Evolutionary conservation across 2,888 invertebrate genomes (phyloP), one percentile per base, ranked within the genome.

Genomic region (Heliothis peltigera): DNA sequence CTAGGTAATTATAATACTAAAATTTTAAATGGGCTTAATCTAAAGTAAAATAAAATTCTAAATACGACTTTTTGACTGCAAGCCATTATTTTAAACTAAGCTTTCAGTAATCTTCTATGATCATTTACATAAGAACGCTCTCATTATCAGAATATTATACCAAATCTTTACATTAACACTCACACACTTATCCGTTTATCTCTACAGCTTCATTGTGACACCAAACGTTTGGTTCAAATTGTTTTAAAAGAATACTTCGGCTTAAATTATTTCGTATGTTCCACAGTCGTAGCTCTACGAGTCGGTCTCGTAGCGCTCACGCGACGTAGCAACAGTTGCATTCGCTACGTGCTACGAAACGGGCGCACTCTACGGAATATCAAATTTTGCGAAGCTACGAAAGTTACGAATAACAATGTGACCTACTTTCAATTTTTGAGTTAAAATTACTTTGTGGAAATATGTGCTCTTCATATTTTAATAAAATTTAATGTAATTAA

Each of bases 311-410:
- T 84, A 82, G 80, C 69, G 60, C 57, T 74, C 60, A 63, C 69
- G 70, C 70, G 54, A 64, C 84, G 89, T 91, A 92, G 91, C 92
- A 93, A 93, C 94, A 94, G 94, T 94, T 94, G 92, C 92, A 90
- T 80, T 78, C 84, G 74, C 82, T 76, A 73, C 88, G 87, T 83
- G 91, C 85, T 87, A 85, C 91, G 89, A 83, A 81, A 75, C 93
- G 85, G 92, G 82, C 92, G 94, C 82, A 64, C 72, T 77, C 77
- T 58, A 81, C 82, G 77, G 64, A 60, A 70, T 64, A 72, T 69
- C 56, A 69, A 69, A 64, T 68, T 59, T 60, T 61, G 43, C 35
- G 51, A 54, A 56, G 62, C 73, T 64, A 54, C 61, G 58, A 70
- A 76, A 74, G 58, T 76, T 79, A 60, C 62, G 56, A 58, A 72